Evolutionary conservation across 1,140 invertebrate genomes (phyloP).

Genomic region (Leptinotarsa defecta): DNA sequence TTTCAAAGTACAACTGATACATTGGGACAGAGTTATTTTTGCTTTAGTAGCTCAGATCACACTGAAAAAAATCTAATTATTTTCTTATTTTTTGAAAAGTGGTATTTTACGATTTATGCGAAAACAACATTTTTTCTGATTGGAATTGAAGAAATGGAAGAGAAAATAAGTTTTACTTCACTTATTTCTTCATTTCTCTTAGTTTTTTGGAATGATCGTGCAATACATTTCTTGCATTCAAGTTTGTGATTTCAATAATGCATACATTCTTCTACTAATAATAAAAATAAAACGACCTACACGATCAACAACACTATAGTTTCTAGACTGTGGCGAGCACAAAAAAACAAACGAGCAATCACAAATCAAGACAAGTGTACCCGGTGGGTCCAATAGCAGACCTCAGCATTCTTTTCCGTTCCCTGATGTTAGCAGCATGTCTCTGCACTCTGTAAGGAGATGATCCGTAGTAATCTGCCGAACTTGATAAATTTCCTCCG

Average conservation of each 20-base stretch:
- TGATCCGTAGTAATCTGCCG: constrained; percentile 65
- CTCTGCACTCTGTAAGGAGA: constrained; percentile 85
- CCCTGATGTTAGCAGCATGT: constrained; percentile 89
- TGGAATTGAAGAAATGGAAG: no score
- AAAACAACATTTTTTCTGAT: no score
- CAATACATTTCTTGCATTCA: no score
- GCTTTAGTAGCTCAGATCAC: no score
- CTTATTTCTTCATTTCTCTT: no score
- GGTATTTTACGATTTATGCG: no score
- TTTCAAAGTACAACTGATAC: no score
- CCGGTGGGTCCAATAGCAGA: constrained; percentile 73
- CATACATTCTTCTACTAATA: background rate
- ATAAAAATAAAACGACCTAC: constrained; percentile 27
- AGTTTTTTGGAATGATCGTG: background rate
- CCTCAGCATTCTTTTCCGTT: constrained; percentile 96
- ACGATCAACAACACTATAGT: background rate
- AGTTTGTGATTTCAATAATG: no score
- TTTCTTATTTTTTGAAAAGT: no score
- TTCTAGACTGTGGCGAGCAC: constrained; percentile 35
- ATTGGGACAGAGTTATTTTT: no score
- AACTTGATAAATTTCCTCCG: constrained; percentile 48
- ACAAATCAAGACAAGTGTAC: constrained; percentile 58
- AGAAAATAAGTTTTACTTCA: no score
- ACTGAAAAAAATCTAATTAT: no score
- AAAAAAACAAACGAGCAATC: constrained; percentile 42